Percentiles rank a stretch among this genome's conserved stretches.
Conservation (phyloP, 2,888 invertebrate species). For the Polymixis lichenea region DNA sequence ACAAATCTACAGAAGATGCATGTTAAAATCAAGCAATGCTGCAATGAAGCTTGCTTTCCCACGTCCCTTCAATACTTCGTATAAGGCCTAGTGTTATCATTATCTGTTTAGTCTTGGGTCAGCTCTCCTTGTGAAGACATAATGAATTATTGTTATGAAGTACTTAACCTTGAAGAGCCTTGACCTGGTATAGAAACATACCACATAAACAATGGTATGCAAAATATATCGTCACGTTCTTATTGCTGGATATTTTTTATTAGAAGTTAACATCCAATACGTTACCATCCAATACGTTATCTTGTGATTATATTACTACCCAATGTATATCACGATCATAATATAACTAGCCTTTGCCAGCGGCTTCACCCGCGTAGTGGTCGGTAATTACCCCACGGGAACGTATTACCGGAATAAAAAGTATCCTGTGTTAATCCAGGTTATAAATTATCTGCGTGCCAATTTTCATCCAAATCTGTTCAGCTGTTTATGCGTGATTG, state of each 20-base stretch:
- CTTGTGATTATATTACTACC: not conserved
- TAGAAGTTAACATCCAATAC: not conserved
- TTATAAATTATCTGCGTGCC: no score
- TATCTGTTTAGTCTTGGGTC: conserved; percentile 21
- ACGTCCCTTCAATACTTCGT: conserved; percentile 5
- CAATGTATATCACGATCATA: not conserved
- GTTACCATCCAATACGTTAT: not conserved
- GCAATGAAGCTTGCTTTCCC: conserved; percentile 5
- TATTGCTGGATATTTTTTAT: conserved; percentile 14
- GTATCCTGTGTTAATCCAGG: no score
- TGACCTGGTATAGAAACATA: conserved; percentile 31
- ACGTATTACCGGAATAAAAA: no score
- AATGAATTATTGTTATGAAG: conserved; percentile 43
- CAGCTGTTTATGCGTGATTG: no score
- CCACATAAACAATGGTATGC: conserved; percentile 28
- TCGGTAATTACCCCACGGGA: no score
- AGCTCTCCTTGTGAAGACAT: conserved; percentile 25
- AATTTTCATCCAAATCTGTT: no score
- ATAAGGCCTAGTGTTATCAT: conserved; percentile 26
- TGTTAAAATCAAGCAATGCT: not conserved
- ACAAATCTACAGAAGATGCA: no score
- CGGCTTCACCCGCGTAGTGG: no score
- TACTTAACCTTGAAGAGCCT: conserved; percentile 45
- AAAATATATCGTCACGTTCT: not conserved
- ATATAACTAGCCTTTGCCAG: not conserved